Conservation (phyloP, 2,888 invertebrate species). For the Aphelenchoides bicaudatus region DNA sequence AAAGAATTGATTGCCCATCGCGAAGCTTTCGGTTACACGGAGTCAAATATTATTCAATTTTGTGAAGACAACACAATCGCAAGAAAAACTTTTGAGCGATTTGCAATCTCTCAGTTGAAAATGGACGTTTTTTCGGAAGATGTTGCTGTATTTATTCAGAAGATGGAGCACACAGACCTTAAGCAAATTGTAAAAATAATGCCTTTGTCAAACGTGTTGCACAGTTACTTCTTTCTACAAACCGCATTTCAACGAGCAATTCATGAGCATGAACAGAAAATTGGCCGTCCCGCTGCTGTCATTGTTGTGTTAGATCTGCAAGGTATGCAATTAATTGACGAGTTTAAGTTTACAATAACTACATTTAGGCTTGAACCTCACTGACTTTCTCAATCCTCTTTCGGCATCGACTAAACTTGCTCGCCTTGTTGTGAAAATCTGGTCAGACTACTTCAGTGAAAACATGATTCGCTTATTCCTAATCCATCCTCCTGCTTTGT, state of each 20-base stretch:
- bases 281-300: constrained; percentile 48
- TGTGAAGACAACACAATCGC: constrained; percentile 32
- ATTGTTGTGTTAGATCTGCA: constrained; percentile 50
- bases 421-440: constrained; percentile 49
- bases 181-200: constrained; percentile 53
- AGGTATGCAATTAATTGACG: no score
- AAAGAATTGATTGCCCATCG: constrained; percentile 36
- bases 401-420: constrained; percentile 48
- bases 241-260: constrained; percentile 50
- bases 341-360: no score
- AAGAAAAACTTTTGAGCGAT: constrained; percentile 46
- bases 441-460: constrained; percentile 55
- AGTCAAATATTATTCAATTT: constrained; percentile 36
- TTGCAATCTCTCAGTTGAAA: constrained; percentile 46
- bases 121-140: constrained; percentile 42
- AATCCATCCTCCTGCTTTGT: constrained; percentile 52
- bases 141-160: constrained; percentile 53
- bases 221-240: constrained; percentile 53
- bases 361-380: constrained; percentile 43
- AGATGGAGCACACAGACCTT: constrained; percentile 50
- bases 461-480: constrained; percentile 48
- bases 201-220: constrained; percentile 50
- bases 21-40: constrained; percentile 38
- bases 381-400: constrained; percentile 54
- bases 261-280: constrained; percentile 43